Evolutionary conservation across 2,888 invertebrate species (phyloP), one percentile per base, ranked within the genome.

Genomic region (Keiferia lycopersicella): DNA sequence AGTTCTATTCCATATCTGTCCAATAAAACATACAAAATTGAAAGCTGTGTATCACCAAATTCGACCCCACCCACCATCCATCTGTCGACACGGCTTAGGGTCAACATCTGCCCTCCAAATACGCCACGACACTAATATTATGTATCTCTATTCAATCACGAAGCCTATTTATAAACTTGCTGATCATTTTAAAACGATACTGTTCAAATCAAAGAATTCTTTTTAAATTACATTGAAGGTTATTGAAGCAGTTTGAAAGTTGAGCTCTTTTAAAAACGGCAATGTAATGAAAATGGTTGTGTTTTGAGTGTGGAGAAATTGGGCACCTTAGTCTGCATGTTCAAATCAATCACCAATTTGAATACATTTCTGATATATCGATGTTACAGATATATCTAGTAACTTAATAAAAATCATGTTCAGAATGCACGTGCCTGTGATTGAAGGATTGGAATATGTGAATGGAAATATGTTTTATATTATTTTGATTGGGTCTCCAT

Each of bases 341-440:
- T 86, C 83, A 74, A 88, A 91, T 91, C 91, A 91, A 91, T 91
- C 90, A 91, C 86, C 89, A 88, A 88, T 89, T 88, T 89, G 86
- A 90, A 89, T 90, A 89, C 80, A 86, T 90, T 88, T 75, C 74
- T 76, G 78, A 81, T 80, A 71, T 78, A 81, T 78, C 76, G 67
- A 70, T 62, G 74, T 20, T 73, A 75, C 71, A 69, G 76, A 72
- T 74, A 78, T 81, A 81, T 83, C 81, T 68, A 68, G 65, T 68
- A 68, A 70, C 71, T 70, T 68, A 71, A 71, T 71, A 71, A 71
- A 68, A 70, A 66, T 66, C 64, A 66, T 66, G 65, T 66, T 65
- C 20, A n/a, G n/a, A 64, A 61, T 70, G 67, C 76, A 73, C 75
- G 77, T 76, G 78, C 71, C 68, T 67, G 66, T 76, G 77, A 79